These are phyloP conservation scores for Agriopis aurantiaria DNA, from an alignment of 2,888 invertebrate genomes.

Conservation along the genomic window DNA sequence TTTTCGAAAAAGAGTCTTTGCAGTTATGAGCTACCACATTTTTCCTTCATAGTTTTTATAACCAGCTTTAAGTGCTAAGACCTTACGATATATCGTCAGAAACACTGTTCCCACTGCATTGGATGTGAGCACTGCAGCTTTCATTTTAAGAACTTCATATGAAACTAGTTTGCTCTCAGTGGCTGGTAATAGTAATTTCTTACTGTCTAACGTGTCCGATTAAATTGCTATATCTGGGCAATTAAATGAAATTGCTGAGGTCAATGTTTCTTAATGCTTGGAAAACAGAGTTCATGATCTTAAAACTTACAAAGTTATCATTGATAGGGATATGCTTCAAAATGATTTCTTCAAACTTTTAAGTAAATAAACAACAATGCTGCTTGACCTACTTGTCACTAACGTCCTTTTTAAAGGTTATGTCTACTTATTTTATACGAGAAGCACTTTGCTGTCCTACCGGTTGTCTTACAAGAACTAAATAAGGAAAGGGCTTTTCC, in stretches of 20 bases:
- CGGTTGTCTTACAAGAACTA: no score
- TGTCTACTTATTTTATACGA: no score
- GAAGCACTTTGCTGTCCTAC: no score
- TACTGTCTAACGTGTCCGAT: constrained; percentile 15
- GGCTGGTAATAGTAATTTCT: constrained; percentile 28
- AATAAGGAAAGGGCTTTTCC: no score
- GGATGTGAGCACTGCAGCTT: constrained; percentile 24
- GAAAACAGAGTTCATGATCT: neutral
- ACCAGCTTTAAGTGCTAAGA: neutral
- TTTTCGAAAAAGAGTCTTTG: no score
- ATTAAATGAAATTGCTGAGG: constrained; percentile 17
- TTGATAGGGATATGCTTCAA: neutral
- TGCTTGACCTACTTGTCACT: no score
- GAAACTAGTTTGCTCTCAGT: constrained; percentile 29
- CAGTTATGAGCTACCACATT: no score
- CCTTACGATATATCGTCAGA: neutral
- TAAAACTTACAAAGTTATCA: neutral
- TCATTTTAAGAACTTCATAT: constrained; percentile 31
- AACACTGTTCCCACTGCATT: neutral
- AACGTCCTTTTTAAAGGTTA: no score
- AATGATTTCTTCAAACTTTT: no score
- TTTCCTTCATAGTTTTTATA: no score
- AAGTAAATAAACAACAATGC: no score
- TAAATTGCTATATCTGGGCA: constrained; percentile 5
- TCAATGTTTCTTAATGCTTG: constrained; percentile 5